These are phyloP conservation scores for Tiphia femorata DNA, from an alignment of 2,888 invertebrate genomes.

Conservation along the genomic window DNA sequence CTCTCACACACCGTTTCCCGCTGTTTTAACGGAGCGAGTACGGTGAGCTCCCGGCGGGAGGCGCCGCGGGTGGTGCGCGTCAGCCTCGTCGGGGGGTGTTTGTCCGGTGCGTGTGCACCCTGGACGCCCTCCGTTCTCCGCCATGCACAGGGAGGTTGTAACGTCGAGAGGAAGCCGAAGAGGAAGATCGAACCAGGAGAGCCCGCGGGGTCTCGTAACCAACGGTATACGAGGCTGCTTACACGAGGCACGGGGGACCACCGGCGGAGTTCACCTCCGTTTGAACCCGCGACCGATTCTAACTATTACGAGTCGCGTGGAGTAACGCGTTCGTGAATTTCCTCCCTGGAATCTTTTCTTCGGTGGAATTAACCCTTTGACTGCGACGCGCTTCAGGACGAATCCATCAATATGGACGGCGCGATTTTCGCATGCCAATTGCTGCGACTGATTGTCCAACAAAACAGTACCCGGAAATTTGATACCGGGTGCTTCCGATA, in stretches of 20 bases:
- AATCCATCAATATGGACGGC: too few species aligned
- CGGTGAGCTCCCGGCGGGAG: conserved; percentile 1
- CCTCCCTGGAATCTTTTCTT: too few species aligned
- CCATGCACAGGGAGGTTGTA: too few species aligned
- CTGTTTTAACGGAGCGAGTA: conserved; percentile 13
- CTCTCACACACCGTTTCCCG: conserved; percentile 6
- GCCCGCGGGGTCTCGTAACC: conserved; percentile 24
- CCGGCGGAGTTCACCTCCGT: conserved; percentile 42
- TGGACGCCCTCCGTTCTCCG: neutral
- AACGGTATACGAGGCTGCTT: conserved; percentile 22
- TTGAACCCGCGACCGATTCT: conserved; percentile 35
- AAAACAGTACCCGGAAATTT: too few species aligned
- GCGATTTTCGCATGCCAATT: too few species aligned
- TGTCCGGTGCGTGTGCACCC: conserved; percentile 18
- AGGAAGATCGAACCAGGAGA: conserved; percentile 14
- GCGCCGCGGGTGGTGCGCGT: conserved; percentile 28
- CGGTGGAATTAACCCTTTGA: too few species aligned
- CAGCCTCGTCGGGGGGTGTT: conserved; percentile 19
- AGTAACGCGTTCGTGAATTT: neutral
- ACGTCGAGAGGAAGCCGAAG: neutral
- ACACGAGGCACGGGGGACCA: conserved; percentile 40
- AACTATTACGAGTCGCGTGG: conserved; percentile 8
- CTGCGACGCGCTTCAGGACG: too few species aligned
- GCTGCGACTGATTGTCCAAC: too few species aligned
- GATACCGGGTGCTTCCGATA: too few species aligned